Base-by-base conservation (phyloP, 2,888 invertebrate species). In the Ochropleura plecta region DNA sequence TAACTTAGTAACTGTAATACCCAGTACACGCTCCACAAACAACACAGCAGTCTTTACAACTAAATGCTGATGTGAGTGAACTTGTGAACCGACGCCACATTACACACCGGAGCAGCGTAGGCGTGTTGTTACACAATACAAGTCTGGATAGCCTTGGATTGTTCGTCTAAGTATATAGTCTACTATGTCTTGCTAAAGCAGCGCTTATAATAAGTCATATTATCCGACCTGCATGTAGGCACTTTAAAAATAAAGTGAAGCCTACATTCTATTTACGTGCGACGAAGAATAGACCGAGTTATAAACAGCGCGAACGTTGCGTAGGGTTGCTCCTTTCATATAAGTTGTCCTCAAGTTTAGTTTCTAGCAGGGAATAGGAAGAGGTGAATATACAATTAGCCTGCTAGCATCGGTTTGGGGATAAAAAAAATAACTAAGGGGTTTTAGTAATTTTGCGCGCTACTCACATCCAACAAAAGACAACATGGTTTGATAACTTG, bases 161-260 rank as follows among this genome's bases (percentile, higher is more conserved):
- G 40, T 40, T 46, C 46, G 12, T 48, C 46, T 9, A 72, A 40
- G 14, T 70, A 30, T 51, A 16, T 9, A 46, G 12, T 14, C 16
- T 4, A 1, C n/a, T n/a, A 30, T 49, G 8, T 12, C 30, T n/a
- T 49, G 10, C 14, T 49, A 42, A 2, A 16, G 16, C 53, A 44
- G 42, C 8, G 18, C 42, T 20, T 30, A 30, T 30, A 30, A 18
- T n/a, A 40, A 16, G 9, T 60, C 46, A 18, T 40, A 16, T 20
- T 12, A 60, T 20, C 8, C 14, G 20, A 44, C n/a, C n/a, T 20
- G 8, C 42, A 40, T 55, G 42, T 8, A 53, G 53, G n/a, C 48
- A 74, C 55, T 76, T 65, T 55, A 75, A 76, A 64, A 76, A 64
- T 65, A 64, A 65, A 74, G 30, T 9, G 16, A 42, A 76, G 48